These are phyloP conservation scores for Andinoacara biseriatus DNA, from an alignment of 2,113 vertebrate species.

Conservation along the genomic window DNA sequence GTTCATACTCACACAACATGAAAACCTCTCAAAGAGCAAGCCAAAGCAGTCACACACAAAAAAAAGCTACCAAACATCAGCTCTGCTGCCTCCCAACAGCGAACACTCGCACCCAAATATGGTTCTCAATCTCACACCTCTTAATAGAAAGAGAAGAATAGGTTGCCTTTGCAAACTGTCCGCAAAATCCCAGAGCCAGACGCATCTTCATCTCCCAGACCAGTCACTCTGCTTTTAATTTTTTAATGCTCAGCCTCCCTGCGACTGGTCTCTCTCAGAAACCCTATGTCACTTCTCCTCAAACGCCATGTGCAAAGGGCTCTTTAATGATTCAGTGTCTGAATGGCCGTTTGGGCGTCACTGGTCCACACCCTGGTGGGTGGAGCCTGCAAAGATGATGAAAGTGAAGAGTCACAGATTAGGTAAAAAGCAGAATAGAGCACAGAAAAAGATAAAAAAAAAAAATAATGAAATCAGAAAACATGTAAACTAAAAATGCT, in stretches of 20 bases:
- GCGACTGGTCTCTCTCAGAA: slow-evolving; percentile 34
- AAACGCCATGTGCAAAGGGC: slow-evolving; percentile 60
- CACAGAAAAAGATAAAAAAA: fast-evolving
- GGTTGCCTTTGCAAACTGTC: slow-evolving; percentile 55
- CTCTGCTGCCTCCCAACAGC: neutral
- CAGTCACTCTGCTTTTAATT: slow-evolving; percentile 43
- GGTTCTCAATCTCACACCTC: slow-evolving; percentile 22
- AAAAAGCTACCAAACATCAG: neutral
- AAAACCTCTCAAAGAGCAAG: slow-evolving; percentile 1
- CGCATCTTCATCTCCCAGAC: slow-evolving; percentile 68
- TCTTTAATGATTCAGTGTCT: slow-evolving; percentile 80
- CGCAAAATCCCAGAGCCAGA: slow-evolving; percentile 65
- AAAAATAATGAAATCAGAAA: neutral
- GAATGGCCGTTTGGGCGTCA: slow-evolving; percentile 58
- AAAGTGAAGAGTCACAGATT: neutral
- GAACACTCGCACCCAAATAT: slow-evolving; percentile 46
- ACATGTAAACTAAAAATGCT: neutral
- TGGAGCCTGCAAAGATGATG: slow-evolving; percentile 15
- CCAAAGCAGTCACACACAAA: neutral
- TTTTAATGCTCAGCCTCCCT: slow-evolving; percentile 41
- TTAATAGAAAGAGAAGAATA: slow-evolving; percentile 40
- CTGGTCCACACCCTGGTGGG: slow-evolving; percentile 29
- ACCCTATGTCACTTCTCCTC: slow-evolving; percentile 60
- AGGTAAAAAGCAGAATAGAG: neutral
- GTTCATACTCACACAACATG: neutral